Base-by-base conservation (phyloP, 2,113 vertebrate genomes). In the Trogon surrucura region DNA sequence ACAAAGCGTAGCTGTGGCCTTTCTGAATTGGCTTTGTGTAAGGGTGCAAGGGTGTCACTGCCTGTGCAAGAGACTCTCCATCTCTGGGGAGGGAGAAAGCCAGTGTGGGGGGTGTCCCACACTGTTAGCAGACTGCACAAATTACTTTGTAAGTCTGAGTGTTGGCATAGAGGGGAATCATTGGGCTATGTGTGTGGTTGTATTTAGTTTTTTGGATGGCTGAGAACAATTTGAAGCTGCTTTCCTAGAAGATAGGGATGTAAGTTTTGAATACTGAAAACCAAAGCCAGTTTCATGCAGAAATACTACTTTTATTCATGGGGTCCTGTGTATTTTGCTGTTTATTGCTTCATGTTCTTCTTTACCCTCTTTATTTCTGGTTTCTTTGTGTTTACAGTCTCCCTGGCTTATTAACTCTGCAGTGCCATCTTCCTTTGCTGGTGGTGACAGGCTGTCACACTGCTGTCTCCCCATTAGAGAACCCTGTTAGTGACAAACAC, bases 361-460 rank as follows among this genome's bases (percentile, higher is more conserved):
- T 25, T 9, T 54, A 16, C 17, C 29, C 62, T 26, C 54, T 86
- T 65, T 62, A 45, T 75, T 65, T 79, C 56, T 94, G 45, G 2
- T 65, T 74, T 75, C 69, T 96, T 71, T 65, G 80, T 94, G 88
- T 93, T 91, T 69, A 84, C 2, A 1, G 47, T 66, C 69, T 81
- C 93, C 38, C 88, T 64, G 80, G 20, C 56, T 88, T 41, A 75
- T 88, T 90, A 95, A 45, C 80, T 61, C 21, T 0, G 72, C 82
- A 50, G 38, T 93, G 67, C 69, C 75, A 17, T 60, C 22, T 21
- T 30, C 45, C 72, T 9, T 86, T 91, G 95, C 93, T 95, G 82
- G 38, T 93, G 90, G 44, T 94, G 95, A 94, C 93, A 94, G 80
- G 69, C 92, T 92, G 95, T 90, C 93, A 93, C 83, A 15, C 88